These are phyloP conservation scores for Sebastes matsubarae DNA, from an alignment of 2,797 vertebrate genomes.

Conservation along the genomic window DNA sequence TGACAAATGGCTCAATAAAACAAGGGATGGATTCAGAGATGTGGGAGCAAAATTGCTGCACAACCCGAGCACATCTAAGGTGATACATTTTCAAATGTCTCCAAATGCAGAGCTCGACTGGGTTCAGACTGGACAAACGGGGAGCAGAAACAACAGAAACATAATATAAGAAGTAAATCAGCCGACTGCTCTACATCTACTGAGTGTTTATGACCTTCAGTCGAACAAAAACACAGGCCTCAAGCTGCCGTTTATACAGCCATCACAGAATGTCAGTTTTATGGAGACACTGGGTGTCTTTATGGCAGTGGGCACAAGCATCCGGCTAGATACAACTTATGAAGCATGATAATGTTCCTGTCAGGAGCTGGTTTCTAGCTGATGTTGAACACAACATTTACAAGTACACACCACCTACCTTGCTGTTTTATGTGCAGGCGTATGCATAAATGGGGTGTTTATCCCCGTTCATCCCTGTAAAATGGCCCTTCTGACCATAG, in stretches of 20 bases:
- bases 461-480: neutral
- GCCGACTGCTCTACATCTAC: neutral
- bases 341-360: slow-evolving; percentile 14
- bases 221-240: neutral
- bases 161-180: slow-evolving; percentile 10
- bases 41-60: neutral
- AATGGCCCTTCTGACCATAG: neutral
- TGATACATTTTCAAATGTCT: neutral
- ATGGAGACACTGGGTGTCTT: slow-evolving; percentile 1
- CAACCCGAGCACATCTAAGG: neutral
- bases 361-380: neutral
- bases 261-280: neutral
- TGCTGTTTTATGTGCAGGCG: neutral
- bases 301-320: neutral
- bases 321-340: neutral
- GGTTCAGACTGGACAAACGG: neutral
- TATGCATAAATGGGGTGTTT: neutral
- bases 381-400: neutral
- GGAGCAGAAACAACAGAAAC: neutral
- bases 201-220: neutral
- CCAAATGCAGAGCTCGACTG: neutral
- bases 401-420: neutral
- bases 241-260: neutral
- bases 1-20: neutral
- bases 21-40: neutral